Percentiles rank a stretch among this genome's conserved stretches.
phyloP scores from a whole-genome alignment of 1,140 invertebrate genomes.

The Plodia interpunctella region DNA sequence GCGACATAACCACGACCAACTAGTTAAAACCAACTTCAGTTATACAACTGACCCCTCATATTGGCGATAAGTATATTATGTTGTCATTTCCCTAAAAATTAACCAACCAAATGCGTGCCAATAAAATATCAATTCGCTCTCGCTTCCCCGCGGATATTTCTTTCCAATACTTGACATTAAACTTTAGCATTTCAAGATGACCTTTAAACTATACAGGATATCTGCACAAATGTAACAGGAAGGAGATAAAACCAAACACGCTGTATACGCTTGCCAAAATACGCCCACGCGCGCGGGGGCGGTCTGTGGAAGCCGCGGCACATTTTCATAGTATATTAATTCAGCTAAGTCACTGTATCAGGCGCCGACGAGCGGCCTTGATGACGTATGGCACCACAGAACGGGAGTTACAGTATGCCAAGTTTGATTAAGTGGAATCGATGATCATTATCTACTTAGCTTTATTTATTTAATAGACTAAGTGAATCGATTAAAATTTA shows the following conservation, averaged over 20 bases:
- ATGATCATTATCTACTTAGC: too few species aligned
- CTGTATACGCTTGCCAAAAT: constrained; percentile 10
- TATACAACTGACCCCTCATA: too few species aligned
- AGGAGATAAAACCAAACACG: neutral
- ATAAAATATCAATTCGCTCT: too few species aligned
- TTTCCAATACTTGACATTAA: neutral
- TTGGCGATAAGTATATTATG: too few species aligned
- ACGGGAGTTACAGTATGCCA: neutral
- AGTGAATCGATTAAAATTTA: too few species aligned
- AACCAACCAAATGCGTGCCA: too few species aligned
- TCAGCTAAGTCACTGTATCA: constrained; percentile 24
- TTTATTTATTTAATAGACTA: too few species aligned
- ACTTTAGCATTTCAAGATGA: constrained; percentile 1
- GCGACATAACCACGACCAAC: too few species aligned
- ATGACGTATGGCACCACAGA: constrained; percentile 1
- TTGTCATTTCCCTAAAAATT: too few species aligned
- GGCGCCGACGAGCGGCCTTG: constrained; percentile 27
- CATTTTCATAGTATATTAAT: constrained; percentile 30
- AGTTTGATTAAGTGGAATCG: neutral
- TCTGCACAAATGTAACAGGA: neutral
- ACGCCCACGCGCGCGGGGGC: constrained; percentile 35
- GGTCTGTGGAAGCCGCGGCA: constrained; percentile 13
- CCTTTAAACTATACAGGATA: constrained; percentile 2
- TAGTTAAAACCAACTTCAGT: too few species aligned
- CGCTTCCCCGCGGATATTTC: neutral